Conservation (phyloP, 2,797 vertebrate genomes). For the Trematomus bernacchii region DNA sequence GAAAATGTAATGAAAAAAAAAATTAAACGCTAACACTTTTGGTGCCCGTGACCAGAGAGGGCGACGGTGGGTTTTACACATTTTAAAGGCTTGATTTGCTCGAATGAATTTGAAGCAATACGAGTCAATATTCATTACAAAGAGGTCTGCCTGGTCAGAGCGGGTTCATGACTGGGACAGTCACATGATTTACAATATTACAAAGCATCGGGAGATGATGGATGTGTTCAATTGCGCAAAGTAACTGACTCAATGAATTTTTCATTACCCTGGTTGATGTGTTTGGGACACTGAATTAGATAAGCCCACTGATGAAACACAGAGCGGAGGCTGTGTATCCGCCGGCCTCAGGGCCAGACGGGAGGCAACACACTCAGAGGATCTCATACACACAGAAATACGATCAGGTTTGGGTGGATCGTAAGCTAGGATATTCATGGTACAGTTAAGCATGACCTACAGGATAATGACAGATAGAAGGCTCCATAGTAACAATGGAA, state of each 20-base stretch:
- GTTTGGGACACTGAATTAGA: constrained; percentile 61
- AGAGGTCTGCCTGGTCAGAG: constrained; percentile 41
- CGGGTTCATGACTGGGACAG: constrained; percentile 23
- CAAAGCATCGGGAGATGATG: constrained; percentile 61
- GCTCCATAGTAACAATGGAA: neutral
- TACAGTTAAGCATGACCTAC: neutral
- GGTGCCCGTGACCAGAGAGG: constrained; percentile 1
- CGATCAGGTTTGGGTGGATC: neutral
- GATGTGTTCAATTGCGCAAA: constrained; percentile 69
- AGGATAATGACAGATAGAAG: neutral
- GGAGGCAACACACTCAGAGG: neutral
- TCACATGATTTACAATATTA: constrained; percentile 56
- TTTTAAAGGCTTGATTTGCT: constrained; percentile 57
- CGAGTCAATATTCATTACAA: constrained; percentile 72
- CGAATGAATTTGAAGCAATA: constrained; percentile 55
- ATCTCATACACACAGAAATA: neutral
- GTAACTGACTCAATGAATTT: constrained; percentile 72
- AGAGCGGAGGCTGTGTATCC: constrained; percentile 36
- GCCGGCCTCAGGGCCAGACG: neutral
- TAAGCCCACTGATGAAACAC: constrained; percentile 51
- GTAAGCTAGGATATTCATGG: neutral
- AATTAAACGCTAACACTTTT: constrained; percentile 36
- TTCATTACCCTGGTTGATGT: constrained; percentile 67
- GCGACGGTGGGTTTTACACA: neutral
- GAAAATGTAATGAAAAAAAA: constrained; percentile 65